These are phyloP conservation scores for Podarcis cretensis DNA, from an alignment of 2,113 vertebrate genomes.

Conservation along the genomic window DNA sequence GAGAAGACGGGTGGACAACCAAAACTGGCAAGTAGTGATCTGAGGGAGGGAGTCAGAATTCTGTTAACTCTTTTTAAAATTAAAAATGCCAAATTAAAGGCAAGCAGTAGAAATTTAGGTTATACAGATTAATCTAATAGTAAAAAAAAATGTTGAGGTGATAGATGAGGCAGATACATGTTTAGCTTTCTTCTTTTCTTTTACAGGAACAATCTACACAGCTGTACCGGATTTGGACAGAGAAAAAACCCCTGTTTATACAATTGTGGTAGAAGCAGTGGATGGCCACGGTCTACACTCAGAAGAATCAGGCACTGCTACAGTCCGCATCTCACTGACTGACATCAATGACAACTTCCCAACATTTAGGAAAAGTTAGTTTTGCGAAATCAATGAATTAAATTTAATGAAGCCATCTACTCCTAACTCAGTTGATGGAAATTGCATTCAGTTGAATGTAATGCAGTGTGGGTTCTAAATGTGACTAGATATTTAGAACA, in stretches of 20 bases:
- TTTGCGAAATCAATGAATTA: background rate
- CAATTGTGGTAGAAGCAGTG: conserved; percentile 84
- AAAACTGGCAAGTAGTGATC: background rate
- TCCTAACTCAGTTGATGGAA: too few relatives aligned
- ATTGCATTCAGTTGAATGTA: background rate
- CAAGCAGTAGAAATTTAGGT: background rate
- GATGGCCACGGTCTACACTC: conserved; percentile 76
- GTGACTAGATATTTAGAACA: background rate
- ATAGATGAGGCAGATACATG: background rate
- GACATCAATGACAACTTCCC: conserved; percentile 94
- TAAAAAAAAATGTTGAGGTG: background rate
- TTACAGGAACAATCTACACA: conserved; percentile 80
- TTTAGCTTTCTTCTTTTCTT: background rate
- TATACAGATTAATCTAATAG: background rate
- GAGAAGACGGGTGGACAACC: background rate
- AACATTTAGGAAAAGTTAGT: conserved; percentile 84
- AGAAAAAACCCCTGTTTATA: conserved; percentile 80
- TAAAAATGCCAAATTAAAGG: background rate
- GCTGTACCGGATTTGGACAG: conserved; percentile 82
- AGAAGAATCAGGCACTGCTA: conserved; percentile 82
- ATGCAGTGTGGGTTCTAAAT: background rate
- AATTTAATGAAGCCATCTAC: background rate
- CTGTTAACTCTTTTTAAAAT: background rate
- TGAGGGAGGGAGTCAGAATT: background rate
- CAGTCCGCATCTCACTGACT: conserved; percentile 80